Percentiles rank a stretch among this genome's conserved stretches.
phyloP scores from a whole-genome alignment of 1,140 invertebrate genomes.

The Charaxes varanes region DNA sequence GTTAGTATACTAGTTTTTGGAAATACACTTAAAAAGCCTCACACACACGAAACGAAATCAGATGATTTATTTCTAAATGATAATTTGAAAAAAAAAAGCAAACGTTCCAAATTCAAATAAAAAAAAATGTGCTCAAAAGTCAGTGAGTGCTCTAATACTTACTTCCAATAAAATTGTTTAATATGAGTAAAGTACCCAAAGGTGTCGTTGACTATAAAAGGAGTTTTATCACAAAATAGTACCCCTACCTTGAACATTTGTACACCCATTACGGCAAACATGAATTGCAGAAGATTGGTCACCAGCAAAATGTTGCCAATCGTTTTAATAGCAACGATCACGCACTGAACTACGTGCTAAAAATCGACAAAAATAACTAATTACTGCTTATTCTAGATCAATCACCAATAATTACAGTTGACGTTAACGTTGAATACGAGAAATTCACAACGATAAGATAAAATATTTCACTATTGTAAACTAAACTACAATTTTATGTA shows the following conservation, averaged over 20 bases:
- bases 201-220: constrained; percentile 51
- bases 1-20: constrained; percentile 44
- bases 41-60: constrained; percentile 70
- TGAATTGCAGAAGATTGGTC: constrained; percentile 99
- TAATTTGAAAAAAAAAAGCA: too few relatives aligned
- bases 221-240: constrained; percentile 2
- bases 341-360: constrained; percentile 99
- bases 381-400: constrained; percentile 18
- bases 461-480: too few relatives aligned
- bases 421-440: too few relatives aligned
- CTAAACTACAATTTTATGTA: neutral
- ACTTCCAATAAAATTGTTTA: constrained; percentile 27
- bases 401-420: too few relatives aligned
- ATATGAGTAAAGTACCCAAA: constrained; percentile 65
- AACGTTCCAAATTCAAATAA: constrained; percentile 17
- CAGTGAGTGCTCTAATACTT: constrained; percentile 54
- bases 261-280: constrained; percentile 99
- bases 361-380: constrained; percentile 52
- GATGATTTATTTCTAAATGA: constrained; percentile 37
- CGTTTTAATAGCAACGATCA: constrained; percentile 99
- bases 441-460: too few relatives aligned
- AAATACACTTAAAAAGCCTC: constrained; percentile 44
- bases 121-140: constrained; percentile 28
- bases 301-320: constrained; percentile 99
- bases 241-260: constrained; percentile 98